Evolutionary conservation across 2,888 invertebrate species (phyloP), one percentile per base, ranked within the genome.

Genomic region (Aporophyla nigra): DNA sequence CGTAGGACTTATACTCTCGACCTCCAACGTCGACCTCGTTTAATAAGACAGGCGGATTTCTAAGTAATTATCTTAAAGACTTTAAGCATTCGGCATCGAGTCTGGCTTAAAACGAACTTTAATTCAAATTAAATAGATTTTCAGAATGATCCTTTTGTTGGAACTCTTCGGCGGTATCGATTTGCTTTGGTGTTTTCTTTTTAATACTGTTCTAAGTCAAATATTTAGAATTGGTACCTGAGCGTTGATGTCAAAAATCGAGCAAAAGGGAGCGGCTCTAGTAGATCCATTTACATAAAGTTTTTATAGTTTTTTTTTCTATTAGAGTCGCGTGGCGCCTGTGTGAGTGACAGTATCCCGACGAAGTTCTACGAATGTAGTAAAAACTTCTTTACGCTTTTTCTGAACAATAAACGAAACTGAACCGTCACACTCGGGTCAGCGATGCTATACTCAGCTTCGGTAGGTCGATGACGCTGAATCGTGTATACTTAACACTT

Each of bases 71-170:
- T 56, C 49, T 51, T 58, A 0, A 65, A 80, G 58, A 59, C 81
- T 79, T 78, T 21, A 79, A 70, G 27, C 62, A 46, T 58, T 33
- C 43, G 51, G 24, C 33, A 24, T 61, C 33, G n/a, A 43, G 59
- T 40, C 54, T 81, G 53, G 27, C 66, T 81, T 56, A n/a, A 67
- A 67, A 62, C 14, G n/a, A 73, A 74, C 33, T 81, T 78, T n/a
- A 40, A 74, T 66, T 81, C 24, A 21, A 78, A 62, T 81, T 51
- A 81, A 67, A 67, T 27, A 62, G 56, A 51, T 62, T 56, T 58
- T 67, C 14, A 14, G 12, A 59, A n/a, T 33, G 1, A 62, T 63
- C n/a, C 5, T 56, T 66, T 66, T 46, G 10, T 16, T 40, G 4
- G 16, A 56, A 51, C 7, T 62, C 14, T 27, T 43, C 33, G 54